Base-by-base conservation (phyloP, 2,113 vertebrate species). In the Ellobius talpinus region DNA sequence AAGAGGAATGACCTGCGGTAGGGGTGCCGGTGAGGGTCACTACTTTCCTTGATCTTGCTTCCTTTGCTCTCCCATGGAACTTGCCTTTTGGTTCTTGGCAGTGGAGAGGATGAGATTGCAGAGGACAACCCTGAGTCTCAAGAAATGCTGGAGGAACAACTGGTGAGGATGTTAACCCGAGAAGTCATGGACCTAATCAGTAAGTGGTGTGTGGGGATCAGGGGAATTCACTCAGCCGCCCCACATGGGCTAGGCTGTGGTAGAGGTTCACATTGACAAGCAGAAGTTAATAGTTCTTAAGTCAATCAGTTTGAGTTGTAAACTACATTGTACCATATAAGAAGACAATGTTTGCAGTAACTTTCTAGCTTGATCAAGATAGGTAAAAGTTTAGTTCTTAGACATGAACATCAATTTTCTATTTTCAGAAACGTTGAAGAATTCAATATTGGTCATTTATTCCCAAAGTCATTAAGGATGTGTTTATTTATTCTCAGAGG, bases 141-240 rank as follows among this genome's bases (percentile, higher is more conserved):
- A 97, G 99, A 99, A 97, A 99, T 99, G 99, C 97, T 99, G 97
- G 99, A 99, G 96, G 99, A 99, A 94, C 99, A 99, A 94, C 97
- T 99, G 91, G 98, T 99, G 58, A 99, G 99, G 78, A 98, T 99
- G 97, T 97, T 99, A 97, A 99, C 99, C 50, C 99, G 99, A 90
- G 99, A 99, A 98, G 99, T 99, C 95, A 99, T 99, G 99, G 99
- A 99, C 98, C 98, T 99, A 0, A 99, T 99, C 97, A 98, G 99
- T 99, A 99, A 99, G 99, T 99, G 94, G 94, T 89, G 6, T 47
- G 33, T 63, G 76, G 90, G 84, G 73, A n/a, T 16, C 61, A 39
- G 66, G 79, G 58, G 78, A 66, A 39, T 47, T 87, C 45, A 14
- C 58, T 24, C 21, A 66, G 47, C 92, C 31, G 87, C 11, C 50